Base-by-base conservation (phyloP, 2,113 vertebrate genomes). In the Syngnathoides biaculeatus region DNA sequence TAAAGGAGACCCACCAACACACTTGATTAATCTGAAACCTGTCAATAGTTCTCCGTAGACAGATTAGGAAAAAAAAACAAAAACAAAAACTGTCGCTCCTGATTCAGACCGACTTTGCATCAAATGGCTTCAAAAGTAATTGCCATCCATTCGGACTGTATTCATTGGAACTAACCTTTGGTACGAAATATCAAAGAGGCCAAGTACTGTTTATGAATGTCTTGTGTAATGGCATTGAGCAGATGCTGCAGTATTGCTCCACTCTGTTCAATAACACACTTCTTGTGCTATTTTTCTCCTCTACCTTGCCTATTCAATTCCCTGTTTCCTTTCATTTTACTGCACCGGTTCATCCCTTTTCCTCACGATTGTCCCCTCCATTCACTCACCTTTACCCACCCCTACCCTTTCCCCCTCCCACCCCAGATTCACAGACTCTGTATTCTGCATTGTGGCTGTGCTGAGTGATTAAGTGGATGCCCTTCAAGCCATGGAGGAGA, bases 401-500 rank as follows among this genome's bases (percentile, higher is more conserved):
- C 12, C 12, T 39, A n/a, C 64, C 48, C 43, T 22, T 22, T 47
- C 9, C 48, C 52, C 65, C n/a, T 61, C 50, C 68, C 43, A 48
- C 67, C 65, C 61, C 69, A 10, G 59, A 80, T 38, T 79, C 77
- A 20, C 77, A 96, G 95, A 91, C 71, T 89, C 81, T 48, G 69
- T 78, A 74, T 85, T 87, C 80, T 89, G 79, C 81, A 79, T 56
- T 74, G 89, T 84, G 80, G 79, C 79, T 79, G 88, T 69, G 78
- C 88, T 88, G 86, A 91, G 89, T 94, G 92, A 92, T 92, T 94
- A 93, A 89, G 81, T 57, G 84, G 90, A 89, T 89, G 78, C 75
- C 63, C 65, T 74, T 67, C 78, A 80, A 93, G 93, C 89, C 86
- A 98, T 98, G 96, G 96, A 98, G 88, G 95, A 98, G 91, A 96